A percentile compares a stretch with the other conserved stretches of the same genome.
Evolutionary conservation across 2,888 invertebrate genomes (phyloP).

Genomic region (Conistra vaccinii): DNA sequence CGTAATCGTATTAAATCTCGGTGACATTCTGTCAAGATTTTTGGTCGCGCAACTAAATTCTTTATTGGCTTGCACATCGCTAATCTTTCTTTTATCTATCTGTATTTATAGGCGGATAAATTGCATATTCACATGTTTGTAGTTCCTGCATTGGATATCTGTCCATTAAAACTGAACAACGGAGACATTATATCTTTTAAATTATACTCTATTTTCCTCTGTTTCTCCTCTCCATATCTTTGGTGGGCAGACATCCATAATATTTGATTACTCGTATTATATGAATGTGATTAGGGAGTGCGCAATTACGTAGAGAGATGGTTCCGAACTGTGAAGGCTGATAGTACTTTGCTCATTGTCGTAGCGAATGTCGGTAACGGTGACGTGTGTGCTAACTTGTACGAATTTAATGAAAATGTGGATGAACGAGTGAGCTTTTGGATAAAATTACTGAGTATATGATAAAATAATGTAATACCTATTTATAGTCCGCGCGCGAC

Average conservation of each 20-base stretch:
- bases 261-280: constrained; percentile 20
- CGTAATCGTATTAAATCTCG: constrained; percentile 28
- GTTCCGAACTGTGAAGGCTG: constrained; percentile 74
- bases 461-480: constrained; percentile 18
- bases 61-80: constrained; percentile 43
- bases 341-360: constrained; percentile 76
- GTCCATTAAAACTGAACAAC: constrained; percentile 22
- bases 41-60: constrained; percentile 45
- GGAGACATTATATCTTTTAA: background rate
- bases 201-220: background rate
- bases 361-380: constrained; percentile 38
- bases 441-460: constrained; percentile 47
- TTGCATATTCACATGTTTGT: constrained; percentile 48
- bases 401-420: constrained; percentile 55
- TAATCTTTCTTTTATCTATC: constrained; percentile 23
- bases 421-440: constrained; percentile 19
- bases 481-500: background rate
- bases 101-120: constrained; percentile 18
- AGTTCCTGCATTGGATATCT: constrained; percentile 18
- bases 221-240: background rate
- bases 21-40: constrained; percentile 10
- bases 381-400: constrained; percentile 50
- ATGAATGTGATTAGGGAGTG: constrained; percentile 35
- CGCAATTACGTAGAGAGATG: constrained; percentile 31
- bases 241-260: constrained; percentile 15